These are phyloP conservation scores for Hirundo rustica DNA, from an alignment of 2,797 vertebrate species.

Conservation along the genomic window DNA sequence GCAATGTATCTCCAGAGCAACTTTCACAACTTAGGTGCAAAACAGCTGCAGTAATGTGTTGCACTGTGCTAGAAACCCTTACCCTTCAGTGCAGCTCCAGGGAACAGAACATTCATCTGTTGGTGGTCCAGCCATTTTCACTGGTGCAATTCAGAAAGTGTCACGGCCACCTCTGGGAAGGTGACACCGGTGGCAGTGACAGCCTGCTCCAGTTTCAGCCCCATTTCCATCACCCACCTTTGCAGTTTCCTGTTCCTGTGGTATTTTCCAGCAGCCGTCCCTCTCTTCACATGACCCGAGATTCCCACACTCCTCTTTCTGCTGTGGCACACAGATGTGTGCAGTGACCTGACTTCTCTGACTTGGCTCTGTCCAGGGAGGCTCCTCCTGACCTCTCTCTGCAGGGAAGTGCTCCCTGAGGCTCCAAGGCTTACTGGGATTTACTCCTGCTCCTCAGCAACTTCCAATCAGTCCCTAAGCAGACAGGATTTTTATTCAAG, in stretches of 20 bases:
- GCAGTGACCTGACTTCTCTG: neutral
- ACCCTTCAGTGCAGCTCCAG: neutral
- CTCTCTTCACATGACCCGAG: neutral
- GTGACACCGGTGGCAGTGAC: fast-evolving
- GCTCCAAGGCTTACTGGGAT: neutral
- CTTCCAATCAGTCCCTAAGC: neutral
- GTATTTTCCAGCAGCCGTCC: neutral
- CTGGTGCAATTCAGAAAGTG: neutral
- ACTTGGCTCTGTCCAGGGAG: neutral
- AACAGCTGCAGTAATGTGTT: neutral
- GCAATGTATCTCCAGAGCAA: neutral
- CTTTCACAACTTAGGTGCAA: neutral
- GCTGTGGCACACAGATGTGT: neutral
- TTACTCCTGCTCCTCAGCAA: neutral
- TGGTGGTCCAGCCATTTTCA: neutral
- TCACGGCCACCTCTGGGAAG: fast-evolving
- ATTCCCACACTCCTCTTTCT: neutral
- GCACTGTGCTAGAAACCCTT: neutral
- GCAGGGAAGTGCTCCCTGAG: neutral
- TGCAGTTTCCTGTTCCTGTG: neutral
- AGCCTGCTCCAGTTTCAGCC: neutral
- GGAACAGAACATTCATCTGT: neutral
- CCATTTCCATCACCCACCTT: neutral
- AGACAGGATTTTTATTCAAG: neutral
- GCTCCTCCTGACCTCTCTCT: neutral